phyloP scores from a whole-genome alignment of 1,140 invertebrate genomes.

The Ips typographus region DNA sequence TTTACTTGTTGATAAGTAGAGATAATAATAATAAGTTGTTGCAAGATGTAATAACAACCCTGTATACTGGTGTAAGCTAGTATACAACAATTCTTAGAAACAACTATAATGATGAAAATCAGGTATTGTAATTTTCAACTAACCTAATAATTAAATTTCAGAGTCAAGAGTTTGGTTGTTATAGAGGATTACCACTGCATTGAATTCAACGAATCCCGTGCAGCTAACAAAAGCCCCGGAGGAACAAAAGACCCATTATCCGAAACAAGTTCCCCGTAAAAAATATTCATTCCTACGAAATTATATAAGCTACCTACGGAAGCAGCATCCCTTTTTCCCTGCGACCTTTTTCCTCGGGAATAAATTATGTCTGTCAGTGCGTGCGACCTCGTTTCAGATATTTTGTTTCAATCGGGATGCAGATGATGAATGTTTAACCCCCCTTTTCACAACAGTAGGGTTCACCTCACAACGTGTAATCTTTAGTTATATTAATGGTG shows the following conservation, averaged over 20 bases:
- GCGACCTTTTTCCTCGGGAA: slow-evolving; percentile 24
- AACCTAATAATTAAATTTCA: too few species aligned
- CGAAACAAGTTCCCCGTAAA: slow-evolving; percentile 31
- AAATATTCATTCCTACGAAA: slow-evolving; percentile 38
- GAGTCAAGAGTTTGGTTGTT: background rate
- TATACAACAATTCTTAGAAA: too few species aligned
- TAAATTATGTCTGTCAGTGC: slow-evolving; percentile 14
- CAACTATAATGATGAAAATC: too few species aligned
- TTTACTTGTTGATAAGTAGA: too few species aligned
- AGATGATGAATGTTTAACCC: too few species aligned
- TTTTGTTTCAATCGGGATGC: slow-evolving; percentile 11
- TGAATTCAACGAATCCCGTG: slow-evolving; percentile 21
- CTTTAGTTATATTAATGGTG: too few species aligned
- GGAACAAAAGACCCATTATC: slow-evolving; percentile 31
- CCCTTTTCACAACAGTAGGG: too few species aligned
- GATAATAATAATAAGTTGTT: too few species aligned
- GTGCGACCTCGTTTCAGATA: slow-evolving; percentile 18
- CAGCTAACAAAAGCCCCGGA: slow-evolving; percentile 22
- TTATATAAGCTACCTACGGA: slow-evolving; percentile 25
- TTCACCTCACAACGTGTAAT: too few species aligned
- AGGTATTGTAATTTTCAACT: too few species aligned
- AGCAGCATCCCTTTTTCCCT: slow-evolving; percentile 26
- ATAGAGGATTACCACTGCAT: slow-evolving; percentile 28
- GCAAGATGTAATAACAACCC: too few species aligned
- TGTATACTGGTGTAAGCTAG: too few species aligned